Conservation (phyloP, 2,113 vertebrate genomes). For the Catharus fuscescens region DNA sequence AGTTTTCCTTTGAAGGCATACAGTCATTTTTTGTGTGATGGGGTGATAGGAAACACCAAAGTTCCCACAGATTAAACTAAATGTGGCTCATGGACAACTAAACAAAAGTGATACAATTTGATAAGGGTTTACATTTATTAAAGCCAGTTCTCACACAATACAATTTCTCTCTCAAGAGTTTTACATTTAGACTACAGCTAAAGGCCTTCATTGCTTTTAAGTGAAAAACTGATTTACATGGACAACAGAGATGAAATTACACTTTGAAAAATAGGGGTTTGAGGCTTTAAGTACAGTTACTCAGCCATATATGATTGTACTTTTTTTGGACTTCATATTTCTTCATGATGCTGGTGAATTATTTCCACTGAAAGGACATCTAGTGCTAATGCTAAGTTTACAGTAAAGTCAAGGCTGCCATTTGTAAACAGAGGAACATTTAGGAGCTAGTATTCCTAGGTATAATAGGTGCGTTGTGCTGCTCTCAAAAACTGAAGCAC, state of each 20-base stretch:
- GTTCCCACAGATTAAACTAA: background rate
- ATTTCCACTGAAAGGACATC: background rate
- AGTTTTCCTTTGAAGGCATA: background rate
- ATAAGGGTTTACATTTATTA: background rate
- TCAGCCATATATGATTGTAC: background rate
- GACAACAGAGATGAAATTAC: background rate
- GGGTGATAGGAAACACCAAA: background rate
- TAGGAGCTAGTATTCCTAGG: background rate
- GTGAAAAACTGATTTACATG: background rate
- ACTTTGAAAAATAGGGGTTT: background rate
- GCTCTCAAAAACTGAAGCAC: background rate
- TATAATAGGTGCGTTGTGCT: background rate
- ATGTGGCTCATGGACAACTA: background rate
- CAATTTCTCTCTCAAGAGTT: background rate
- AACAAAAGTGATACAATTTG: background rate
- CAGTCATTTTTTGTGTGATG: rapidly evolving
- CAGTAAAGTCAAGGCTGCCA: background rate
- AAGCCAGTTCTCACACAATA: background rate
- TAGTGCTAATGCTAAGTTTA: background rate
- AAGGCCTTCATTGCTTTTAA: background rate
- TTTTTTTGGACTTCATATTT: background rate
- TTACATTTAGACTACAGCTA: background rate
- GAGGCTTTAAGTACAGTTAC: background rate
- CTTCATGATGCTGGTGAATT: background rate
- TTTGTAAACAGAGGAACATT: background rate